These are phyloP conservation scores for Umimayanthus chanpuru DNA, from an alignment of 92 coral and sea anemone species.

Conservation along the genomic window DNA sequence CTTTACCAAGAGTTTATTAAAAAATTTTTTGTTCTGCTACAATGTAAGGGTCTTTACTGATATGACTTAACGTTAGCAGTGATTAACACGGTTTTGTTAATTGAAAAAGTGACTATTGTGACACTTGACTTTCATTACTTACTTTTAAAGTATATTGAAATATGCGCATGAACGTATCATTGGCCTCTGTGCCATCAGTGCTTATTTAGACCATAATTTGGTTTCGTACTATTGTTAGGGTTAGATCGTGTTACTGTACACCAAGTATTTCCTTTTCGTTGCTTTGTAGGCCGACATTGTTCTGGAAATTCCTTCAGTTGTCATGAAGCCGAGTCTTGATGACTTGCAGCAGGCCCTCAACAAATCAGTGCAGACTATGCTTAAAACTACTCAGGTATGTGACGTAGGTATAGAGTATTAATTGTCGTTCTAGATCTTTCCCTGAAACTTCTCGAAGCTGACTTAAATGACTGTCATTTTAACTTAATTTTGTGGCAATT, in stretches of 20 bases:
- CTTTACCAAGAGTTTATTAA: too few species aligned
- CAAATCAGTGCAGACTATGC: constrained; percentile 94
- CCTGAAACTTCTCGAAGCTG: not conserved
- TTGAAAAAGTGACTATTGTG: too few species aligned
- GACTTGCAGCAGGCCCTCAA: constrained; percentile 96
- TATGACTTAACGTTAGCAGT: too few species aligned
- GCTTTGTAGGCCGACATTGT: constrained; percentile 91
- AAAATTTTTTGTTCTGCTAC: too few species aligned
- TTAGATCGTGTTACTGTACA: not conserved
- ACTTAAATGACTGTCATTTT: not conserved
- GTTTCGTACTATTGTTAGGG: not conserved
- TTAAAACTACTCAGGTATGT: constrained; percentile 91
- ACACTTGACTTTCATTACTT: too few species aligned
- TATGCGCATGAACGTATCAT: too few species aligned
- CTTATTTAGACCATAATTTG: not conserved
- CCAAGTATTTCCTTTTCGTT: not conserved
- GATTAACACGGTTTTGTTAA: too few species aligned
- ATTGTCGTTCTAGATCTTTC: too few species aligned
- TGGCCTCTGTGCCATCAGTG: too few species aligned
- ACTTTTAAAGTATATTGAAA: too few species aligned
- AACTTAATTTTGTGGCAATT: not conserved
- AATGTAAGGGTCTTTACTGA: too few species aligned
- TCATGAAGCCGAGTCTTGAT: constrained; percentile 96
- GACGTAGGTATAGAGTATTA: not conserved
- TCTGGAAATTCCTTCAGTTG: constrained; percentile 90